Conservation (phyloP, 2,797 vertebrate species). For the Cichlasoma orientale region DNA sequence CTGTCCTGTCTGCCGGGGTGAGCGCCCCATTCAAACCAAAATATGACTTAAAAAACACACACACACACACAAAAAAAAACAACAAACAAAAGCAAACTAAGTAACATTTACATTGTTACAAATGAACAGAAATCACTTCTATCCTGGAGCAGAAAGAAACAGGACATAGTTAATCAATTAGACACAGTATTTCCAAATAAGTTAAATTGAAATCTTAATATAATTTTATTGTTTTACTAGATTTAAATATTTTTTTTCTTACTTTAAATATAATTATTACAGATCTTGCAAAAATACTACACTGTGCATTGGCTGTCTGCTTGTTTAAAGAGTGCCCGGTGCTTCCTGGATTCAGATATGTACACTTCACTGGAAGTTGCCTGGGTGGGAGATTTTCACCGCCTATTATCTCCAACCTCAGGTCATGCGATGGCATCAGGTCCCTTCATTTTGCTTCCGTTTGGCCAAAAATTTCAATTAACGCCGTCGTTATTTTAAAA, state of each 20-base stretch:
- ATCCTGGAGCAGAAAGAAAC: slow-evolving; percentile 62
- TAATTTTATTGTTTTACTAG: slow-evolving; percentile 73
- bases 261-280: slow-evolving; percentile 77
- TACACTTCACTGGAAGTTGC: slow-evolving; percentile 62
- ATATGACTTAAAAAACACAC: not conserved
- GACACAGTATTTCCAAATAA: slow-evolving; percentile 78
- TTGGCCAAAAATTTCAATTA: slow-evolving; percentile 68
- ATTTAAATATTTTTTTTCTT: slow-evolving; percentile 78
- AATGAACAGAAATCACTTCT: slow-evolving; percentile 61
- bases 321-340: slow-evolving; percentile 69
- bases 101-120: slow-evolving; percentile 63
- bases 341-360: slow-evolving; percentile 72
- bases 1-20: slow-evolving; percentile 30
- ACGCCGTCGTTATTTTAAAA: slow-evolving; percentile 48
- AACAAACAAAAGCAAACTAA: not conserved
- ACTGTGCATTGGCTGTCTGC: slow-evolving; percentile 75
- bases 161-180: slow-evolving; percentile 64
- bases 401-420: slow-evolving; percentile 4
- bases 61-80: too few relatives aligned
- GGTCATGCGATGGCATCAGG: slow-evolving; percentile 11
- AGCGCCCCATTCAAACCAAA: slow-evolving; percentile 34
- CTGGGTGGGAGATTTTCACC: slow-evolving; percentile 16
- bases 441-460: slow-evolving; percentile 45
- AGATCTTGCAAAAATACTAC: slow-evolving; percentile 77
- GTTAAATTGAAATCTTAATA: slow-evolving; percentile 77